These are phyloP conservation scores for Hippocampus comes DNA, from an alignment of 2,113 vertebrate species.

Conservation along the genomic window DNA sequence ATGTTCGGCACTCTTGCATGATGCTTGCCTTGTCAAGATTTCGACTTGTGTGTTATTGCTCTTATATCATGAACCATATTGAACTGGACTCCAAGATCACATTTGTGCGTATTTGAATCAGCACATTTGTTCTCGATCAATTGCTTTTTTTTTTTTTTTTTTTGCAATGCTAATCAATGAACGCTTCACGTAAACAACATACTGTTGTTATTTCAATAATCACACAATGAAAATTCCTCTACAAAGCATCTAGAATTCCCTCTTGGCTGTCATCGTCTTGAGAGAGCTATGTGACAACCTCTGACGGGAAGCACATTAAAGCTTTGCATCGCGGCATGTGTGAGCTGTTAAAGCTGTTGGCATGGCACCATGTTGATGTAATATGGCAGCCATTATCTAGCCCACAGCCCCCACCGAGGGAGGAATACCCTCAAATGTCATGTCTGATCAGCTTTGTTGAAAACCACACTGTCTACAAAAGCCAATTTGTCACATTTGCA, in stretches of 20 bases:
- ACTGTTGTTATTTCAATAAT: conserved; percentile 12
- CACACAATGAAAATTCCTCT: conserved; percentile 22
- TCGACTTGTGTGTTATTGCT: too few relatives aligned
- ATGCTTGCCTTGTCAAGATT: not conserved
- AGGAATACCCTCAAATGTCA: conserved; percentile 67
- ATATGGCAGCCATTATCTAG: conserved; percentile 71
- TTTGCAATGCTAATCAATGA: not conserved
- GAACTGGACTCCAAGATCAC: not conserved
- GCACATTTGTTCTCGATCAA: not conserved
- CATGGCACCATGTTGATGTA: conserved; percentile 68
- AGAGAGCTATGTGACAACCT: conserved; percentile 47
- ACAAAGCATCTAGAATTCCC: conserved; percentile 22
- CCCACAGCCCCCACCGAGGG: conserved; percentile 47
- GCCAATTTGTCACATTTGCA: conserved; percentile 61
- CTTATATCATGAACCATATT: not conserved
- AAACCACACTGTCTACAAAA: conserved; percentile 42
- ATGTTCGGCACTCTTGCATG: not conserved
- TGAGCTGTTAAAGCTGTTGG: conserved; percentile 53
- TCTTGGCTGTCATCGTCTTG: conserved; percentile 22
- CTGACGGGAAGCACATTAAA: conserved; percentile 50
- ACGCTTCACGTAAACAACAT: not conserved
- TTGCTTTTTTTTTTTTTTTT: not conserved
- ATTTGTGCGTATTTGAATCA: not conserved
- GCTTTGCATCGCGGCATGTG: conserved; percentile 63
- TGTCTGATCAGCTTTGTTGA: conserved; percentile 51